A percentile compares a stretch with the other conserved stretches of the same genome.
These are phyloP conservation scores for Sphaerophoria rueppellii DNA, from an alignment of 2,888 invertebrate species.

Conservation along the genomic window DNA sequence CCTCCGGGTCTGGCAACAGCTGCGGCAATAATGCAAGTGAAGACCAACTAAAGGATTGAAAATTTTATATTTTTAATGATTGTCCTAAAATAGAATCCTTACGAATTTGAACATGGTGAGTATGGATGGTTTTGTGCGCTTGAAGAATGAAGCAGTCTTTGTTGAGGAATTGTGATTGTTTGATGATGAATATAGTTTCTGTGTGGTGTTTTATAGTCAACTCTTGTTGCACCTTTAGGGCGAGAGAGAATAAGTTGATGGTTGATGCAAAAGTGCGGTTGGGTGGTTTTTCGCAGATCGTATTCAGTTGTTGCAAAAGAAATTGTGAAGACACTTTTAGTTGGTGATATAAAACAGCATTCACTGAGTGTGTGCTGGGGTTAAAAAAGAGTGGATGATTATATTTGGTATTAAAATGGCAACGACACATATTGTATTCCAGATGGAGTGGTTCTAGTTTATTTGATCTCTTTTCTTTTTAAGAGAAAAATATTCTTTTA, in stretches of 20 bases:
- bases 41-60: constrained; percentile 39
- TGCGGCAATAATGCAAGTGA: constrained; percentile 48
- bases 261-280: background rate
- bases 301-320: constrained; percentile 18
- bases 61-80: background rate
- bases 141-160: constrained; percentile 24
- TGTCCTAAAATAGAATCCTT: background rate
- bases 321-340: constrained; percentile 11
- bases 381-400: too few relatives aligned
- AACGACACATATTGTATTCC: too few relatives aligned
- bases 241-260: constrained; percentile 1
- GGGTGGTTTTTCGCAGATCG: background rate
- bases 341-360: too few relatives aligned
- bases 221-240: background rate
- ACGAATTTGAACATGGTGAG: constrained; percentile 64
- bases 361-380: too few relatives aligned
- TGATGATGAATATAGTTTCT: constrained; percentile 20
- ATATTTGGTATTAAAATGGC: too few relatives aligned
- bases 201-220: constrained; percentile 18
- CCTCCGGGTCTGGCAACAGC: constrained; percentile 50
- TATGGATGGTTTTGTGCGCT: constrained; percentile 9
- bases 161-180: constrained; percentile 40
- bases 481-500: too few relatives aligned
- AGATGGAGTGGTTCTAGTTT: too few relatives aligned
- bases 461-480: too few relatives aligned